Conservation (phyloP, 2,113 vertebrate genomes). For the Oophaga pumilio region DNA sequence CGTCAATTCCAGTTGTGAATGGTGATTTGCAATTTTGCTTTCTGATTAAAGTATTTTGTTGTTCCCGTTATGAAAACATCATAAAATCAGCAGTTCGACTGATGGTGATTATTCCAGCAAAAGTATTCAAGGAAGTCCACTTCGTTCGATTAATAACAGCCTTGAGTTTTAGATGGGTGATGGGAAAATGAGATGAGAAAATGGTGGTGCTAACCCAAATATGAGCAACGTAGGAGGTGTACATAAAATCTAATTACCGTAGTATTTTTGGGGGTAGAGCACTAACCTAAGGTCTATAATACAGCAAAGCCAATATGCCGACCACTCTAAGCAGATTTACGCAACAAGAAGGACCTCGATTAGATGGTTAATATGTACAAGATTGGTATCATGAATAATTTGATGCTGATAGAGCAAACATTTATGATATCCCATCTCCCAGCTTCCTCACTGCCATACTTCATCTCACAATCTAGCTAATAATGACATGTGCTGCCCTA, state of each 20-base stretch:
- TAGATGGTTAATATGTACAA: too few relatives aligned
- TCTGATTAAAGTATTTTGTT: neutral
- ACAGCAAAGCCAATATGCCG: neutral
- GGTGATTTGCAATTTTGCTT: neutral
- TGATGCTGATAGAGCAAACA: too few relatives aligned
- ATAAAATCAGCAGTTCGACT: neutral
- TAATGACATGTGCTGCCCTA: too few relatives aligned
- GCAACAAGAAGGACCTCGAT: too few relatives aligned
- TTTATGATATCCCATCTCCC: too few relatives aligned
- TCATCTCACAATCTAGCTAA: too few relatives aligned
- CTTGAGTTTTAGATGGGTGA: neutral
- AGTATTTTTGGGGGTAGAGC: neutral
- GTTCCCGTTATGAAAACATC: neutral
- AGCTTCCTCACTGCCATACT: too few relatives aligned
- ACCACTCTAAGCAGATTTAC: neutral
- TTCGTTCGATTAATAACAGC: neutral
- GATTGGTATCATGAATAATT: too few relatives aligned
- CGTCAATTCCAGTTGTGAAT: neutral
- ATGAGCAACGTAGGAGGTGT: neutral
- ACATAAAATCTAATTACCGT: neutral
- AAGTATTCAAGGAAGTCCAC: neutral
- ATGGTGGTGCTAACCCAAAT: neutral
- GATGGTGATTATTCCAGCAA: neutral
- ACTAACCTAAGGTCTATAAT: neutral
- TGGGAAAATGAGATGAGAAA: constrained; percentile 15